Evolutionary conservation across 2,888 invertebrate species (phyloP), one percentile per base, ranked within the genome.

Genomic region (Pachymerium ferrugineum): DNA sequence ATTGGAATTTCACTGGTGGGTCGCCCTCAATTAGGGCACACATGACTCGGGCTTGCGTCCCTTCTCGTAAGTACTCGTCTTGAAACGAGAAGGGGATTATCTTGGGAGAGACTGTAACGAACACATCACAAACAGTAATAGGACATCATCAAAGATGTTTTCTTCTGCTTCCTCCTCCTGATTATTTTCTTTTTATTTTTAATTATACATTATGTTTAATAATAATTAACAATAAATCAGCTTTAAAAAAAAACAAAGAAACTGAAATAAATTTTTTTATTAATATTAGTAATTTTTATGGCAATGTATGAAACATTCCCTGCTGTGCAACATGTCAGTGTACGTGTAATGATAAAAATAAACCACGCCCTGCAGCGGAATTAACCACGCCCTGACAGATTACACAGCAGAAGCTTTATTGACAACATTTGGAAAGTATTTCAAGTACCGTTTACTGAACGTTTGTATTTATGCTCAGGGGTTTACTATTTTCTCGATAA

Each of bases 51-150:
- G 73, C 73, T 35, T 73, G 73, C 30, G 73, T 68, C 22, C 73
- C 73, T 68, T 73, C 73, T 33, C 73, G 38, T 31, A 73, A 68
- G 68, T 67, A 73, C 68, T 73, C 73, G 73, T 73, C 73, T 73
- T 73, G 73, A 35, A 73, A 73, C 33, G 73, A 73, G 73, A 73
- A 62, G 31, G 68, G 73, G 47, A 22, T 67, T 30, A 73, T 73
- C 73, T 73, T 73, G 73, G 73, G 73, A 22, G 73, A 73, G 28
- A 73, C 73, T 73, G 73, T 33, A 73, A 73, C 38, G 71, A 71
- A 28, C 33, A 71, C 71, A 62, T 30, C 31, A 69, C 30, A 69
- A 33, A 8, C 35, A 69, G 33, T 69, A 62, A 62, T 62, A 62
- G 62, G 62, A 62, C 62, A 62, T 62, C 62, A 62, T 62, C 62